A percentile compares a stretch with the other conserved stretches of the same genome.
phyloP scores from a whole-genome alignment of 2,888 invertebrate species.

The Halictus quadricinctus region DNA sequence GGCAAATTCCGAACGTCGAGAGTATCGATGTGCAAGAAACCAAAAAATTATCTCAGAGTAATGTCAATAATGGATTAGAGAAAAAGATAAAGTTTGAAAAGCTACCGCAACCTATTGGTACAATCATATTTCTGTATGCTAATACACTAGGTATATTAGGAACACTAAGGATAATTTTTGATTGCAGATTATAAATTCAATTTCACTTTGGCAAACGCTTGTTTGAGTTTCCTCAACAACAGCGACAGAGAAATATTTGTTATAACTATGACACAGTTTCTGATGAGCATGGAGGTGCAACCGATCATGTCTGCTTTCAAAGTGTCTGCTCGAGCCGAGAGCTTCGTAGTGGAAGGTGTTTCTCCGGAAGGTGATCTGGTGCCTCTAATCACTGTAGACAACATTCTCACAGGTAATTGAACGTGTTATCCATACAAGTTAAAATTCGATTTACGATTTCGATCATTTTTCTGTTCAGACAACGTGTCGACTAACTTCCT shows the following conservation, averaged over 20 bases:
- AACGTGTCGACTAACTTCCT: constrained; percentile 88
- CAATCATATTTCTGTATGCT: constrained; percentile 2
- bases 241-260: constrained; percentile 88
- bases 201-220: constrained; percentile 89
- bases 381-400: constrained; percentile 87
- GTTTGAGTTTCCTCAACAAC: constrained; percentile 87
- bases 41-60: constrained; percentile 19
- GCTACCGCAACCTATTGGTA: constrained; percentile 86
- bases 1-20: constrained; percentile 26
- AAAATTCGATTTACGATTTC: not conserved
- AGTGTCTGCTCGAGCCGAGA: constrained; percentile 89
- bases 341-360: constrained; percentile 89
- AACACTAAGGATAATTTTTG: not conserved
- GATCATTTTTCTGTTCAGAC: constrained; percentile 78
- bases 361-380: constrained; percentile 89
- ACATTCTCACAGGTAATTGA: constrained; percentile 80
- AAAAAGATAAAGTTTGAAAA: constrained; percentile 80
- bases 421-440: too few species aligned
- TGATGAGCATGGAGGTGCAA: constrained; percentile 87
- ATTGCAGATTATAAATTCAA: constrained; percentile 89
- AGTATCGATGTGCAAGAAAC: constrained; percentile 17
- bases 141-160: not conserved
- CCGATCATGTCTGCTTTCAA: constrained; percentile 88
- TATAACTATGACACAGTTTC: constrained; percentile 88
- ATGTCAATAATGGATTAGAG: constrained; percentile 42